Evolutionary conservation across 2,888 invertebrate genomes (phyloP).

Genomic region (Cetonia aurata): DNA sequence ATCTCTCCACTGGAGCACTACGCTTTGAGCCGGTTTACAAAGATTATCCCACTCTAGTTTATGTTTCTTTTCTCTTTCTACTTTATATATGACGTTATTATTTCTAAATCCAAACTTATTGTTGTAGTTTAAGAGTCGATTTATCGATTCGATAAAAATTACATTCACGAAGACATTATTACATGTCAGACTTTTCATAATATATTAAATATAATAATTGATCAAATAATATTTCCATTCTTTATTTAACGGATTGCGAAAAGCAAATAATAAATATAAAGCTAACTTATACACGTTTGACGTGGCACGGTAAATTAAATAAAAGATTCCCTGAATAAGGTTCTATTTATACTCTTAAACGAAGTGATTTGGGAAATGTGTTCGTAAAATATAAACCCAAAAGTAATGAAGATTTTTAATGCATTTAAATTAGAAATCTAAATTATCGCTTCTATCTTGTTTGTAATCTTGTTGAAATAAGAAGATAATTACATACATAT

Average conservation of each 20-base stretch:
- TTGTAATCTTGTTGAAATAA: not conserved
- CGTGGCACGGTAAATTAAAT: no score
- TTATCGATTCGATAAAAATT: conserved; percentile 48
- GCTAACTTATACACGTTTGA: no score
- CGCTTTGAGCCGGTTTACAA: conserved; percentile 62
- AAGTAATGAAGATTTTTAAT: no score
- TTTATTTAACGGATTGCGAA: not conserved
- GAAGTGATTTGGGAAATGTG: no score
- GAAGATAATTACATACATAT: conserved; percentile 10
- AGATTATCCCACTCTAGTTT: conserved; percentile 63
- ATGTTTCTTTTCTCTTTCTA: conserved; percentile 64
- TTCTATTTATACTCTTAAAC: no score
- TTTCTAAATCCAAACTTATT: conserved; percentile 60
- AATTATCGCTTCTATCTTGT: no score
- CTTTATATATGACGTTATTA: conserved; percentile 59
- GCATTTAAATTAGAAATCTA: no score
- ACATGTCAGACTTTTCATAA: conserved; percentile 3
- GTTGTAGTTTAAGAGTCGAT: conserved; percentile 53
- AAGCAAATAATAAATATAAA: no score
- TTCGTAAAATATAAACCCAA: no score
- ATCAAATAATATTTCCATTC: not conserved
- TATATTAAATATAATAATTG: conserved; percentile 12
- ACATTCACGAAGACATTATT: conserved; percentile 33
- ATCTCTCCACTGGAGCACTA: conserved; percentile 58
- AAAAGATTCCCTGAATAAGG: no score